A percentile compares a stretch with the other conserved stretches of the same genome.
Evolutionary conservation across 2,113 vertebrate species (phyloP).

Genomic region (Brachirus orientalis): DNA sequence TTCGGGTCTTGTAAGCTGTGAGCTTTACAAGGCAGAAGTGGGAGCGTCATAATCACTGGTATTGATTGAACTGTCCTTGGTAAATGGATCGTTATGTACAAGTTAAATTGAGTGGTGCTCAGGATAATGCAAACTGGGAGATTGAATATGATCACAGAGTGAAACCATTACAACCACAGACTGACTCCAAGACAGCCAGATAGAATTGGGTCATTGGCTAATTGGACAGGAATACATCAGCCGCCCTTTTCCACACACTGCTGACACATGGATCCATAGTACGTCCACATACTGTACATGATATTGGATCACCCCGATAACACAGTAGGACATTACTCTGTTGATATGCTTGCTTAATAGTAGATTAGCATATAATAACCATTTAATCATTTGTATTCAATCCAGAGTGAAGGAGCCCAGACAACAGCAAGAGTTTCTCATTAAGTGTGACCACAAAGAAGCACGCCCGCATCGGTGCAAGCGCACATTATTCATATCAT

Average conservation of each 20-base stretch:
- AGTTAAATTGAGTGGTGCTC: slow-evolving; percentile 52
- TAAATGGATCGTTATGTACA: slow-evolving; percentile 34
- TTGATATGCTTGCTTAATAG: slow-evolving; percentile 26
- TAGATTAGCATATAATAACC: slow-evolving; percentile 62
- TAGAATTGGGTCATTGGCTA: slow-evolving; percentile 76
- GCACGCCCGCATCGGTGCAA: not conserved
- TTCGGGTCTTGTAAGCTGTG: not conserved
- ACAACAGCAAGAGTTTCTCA: slow-evolving; percentile 26
- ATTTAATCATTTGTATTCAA: slow-evolving; percentile 66
- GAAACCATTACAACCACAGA: slow-evolving; percentile 66
- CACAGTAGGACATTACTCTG: slow-evolving; percentile 7
- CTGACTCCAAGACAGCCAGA: slow-evolving; percentile 54
- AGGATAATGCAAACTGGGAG: slow-evolving; percentile 60
- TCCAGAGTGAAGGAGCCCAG: slow-evolving; percentile 25
- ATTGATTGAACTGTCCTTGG: slow-evolving; percentile 62
- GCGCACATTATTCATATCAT: not conserved
- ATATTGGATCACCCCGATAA: slow-evolving; percentile 9
- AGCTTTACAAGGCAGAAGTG: not conserved
- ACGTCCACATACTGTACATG: not conserved
- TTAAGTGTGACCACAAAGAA: slow-evolving; percentile 41
- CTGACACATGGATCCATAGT: slow-evolving; percentile 14
- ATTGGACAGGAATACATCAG: slow-evolving; percentile 72
- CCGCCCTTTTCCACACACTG: slow-evolving; percentile 15
- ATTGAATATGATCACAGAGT: slow-evolving; percentile 64
- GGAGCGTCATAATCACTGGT: slow-evolving; percentile 18